Evolutionary conservation across 1,140 invertebrate species (phyloP).

Genomic region (Wasmannia auropunctata): DNA sequence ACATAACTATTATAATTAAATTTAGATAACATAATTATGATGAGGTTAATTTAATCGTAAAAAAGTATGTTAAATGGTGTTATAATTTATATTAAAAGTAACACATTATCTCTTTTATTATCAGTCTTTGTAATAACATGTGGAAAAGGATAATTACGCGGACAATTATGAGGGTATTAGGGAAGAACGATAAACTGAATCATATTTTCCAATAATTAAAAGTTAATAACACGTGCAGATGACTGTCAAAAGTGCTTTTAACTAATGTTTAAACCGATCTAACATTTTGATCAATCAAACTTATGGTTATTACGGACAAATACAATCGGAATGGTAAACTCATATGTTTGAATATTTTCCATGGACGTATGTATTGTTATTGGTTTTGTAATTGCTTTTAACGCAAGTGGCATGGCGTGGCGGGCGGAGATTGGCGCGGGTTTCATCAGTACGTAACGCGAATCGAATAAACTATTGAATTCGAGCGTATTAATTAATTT

Average conservation of each 20-base stretch:
- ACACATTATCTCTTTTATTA: not conserved
- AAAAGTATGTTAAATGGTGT: not conserved
- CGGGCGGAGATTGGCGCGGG: slow-evolving; percentile 31
- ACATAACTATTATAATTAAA: not conserved
- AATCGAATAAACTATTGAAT: slow-evolving; percentile 59
- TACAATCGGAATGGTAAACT: not conserved
- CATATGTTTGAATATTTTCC: slow-evolving; percentile 34
- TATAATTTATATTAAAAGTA: slow-evolving; percentile 1
- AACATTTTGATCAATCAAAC: slow-evolving; percentile 30
- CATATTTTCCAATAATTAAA: slow-evolving; percentile 1
- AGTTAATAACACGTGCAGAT: not conserved
- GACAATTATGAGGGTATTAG: not conserved
- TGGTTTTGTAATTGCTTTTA: slow-evolving; percentile 51
- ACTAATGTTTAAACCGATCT: slow-evolving; percentile 24
- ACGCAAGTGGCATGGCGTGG: slow-evolving; percentile 5
- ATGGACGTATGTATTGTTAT: slow-evolving; percentile 23
- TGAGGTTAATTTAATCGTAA: not conserved
- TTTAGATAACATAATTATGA: slow-evolving; percentile 17
- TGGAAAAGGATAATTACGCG: not conserved
- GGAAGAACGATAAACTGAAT: not conserved
- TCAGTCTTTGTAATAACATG: not conserved
- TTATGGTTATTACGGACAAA: slow-evolving; percentile 18
- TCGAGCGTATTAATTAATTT: slow-evolving; percentile 57
- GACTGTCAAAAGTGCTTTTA: not conserved
- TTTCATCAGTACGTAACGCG: slow-evolving; percentile 41